phyloP scores from a whole-genome alignment of 2,797 vertebrate genomes.

The Neopelma chrysocephalum region DNA sequence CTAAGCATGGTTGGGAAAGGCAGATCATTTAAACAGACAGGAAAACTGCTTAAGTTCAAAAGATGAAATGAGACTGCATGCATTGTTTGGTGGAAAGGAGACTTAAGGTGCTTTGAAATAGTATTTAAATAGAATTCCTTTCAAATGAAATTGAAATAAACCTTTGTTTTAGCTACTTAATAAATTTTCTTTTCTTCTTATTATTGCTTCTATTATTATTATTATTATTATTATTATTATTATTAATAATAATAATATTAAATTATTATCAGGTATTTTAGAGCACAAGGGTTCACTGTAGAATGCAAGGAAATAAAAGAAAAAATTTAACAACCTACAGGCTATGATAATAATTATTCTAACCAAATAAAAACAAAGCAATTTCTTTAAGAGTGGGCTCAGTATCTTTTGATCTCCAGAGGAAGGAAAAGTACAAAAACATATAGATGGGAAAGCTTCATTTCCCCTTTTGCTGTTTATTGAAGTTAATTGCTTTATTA shows the following conservation, averaged over 20 bases:
- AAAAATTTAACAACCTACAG: not conserved
- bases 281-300: rapidly evolving
- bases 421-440: not conserved
- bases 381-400: not conserved
- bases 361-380: not conserved
- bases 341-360: not conserved
- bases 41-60: not conserved
- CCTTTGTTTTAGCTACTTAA: not conserved
- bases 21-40: not conserved
- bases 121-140: not conserved
- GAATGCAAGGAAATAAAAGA: not conserved
- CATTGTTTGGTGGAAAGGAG: not conserved
- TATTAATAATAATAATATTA: not conserved
- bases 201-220: not conserved
- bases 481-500: not conserved
- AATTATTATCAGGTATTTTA: not conserved
- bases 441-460: not conserved
- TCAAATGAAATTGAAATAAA: not conserved
- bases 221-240: not conserved
- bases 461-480: not conserved
- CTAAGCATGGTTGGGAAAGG: not conserved
- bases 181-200: not conserved
- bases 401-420: not conserved
- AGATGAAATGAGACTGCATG: not conserved
- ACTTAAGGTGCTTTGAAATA: not conserved